phyloP scores from a whole-genome alignment of 2,113 vertebrate species.

The Dasyornis broadbenti region DNA sequence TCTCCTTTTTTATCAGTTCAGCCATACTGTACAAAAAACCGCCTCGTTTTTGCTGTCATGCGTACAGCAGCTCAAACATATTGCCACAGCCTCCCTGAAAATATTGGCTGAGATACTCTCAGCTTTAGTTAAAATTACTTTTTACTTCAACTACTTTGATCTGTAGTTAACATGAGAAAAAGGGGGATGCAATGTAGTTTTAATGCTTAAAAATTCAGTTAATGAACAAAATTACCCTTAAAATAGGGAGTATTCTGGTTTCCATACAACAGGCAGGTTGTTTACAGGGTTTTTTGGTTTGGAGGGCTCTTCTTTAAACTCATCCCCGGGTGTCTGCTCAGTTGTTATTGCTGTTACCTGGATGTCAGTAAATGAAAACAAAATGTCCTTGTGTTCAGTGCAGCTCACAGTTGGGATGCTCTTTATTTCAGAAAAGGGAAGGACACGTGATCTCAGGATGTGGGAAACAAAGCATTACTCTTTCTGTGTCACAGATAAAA shows the following conservation, averaged over 20 bases:
- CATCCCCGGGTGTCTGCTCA: not conserved
- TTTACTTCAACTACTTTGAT: not conserved
- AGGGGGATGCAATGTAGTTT: rapidly evolving
- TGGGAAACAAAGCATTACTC: not conserved
- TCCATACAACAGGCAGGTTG: not conserved
- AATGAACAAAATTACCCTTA: not conserved
- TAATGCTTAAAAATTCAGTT: not conserved
- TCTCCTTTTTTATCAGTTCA: not conserved
- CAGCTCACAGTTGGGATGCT: not conserved
- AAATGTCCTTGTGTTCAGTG: not conserved
- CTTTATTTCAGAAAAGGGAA: not conserved
- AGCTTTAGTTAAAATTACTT: not conserved
- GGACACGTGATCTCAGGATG: not conserved
- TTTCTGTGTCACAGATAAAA: not conserved
- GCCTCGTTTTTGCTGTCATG: not conserved
- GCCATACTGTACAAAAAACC: not conserved
- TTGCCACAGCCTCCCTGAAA: not conserved
- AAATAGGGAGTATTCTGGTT: not conserved
- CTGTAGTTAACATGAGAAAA: not conserved
- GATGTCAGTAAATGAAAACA: not conserved
- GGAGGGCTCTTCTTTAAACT: not conserved
- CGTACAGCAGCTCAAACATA: not conserved
- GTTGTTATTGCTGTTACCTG: not conserved
- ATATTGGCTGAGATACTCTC: not conserved
- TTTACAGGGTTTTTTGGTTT: not conserved